phyloP scores from a whole-genome alignment of 2,888 invertebrate genomes.

The Scelioninae gen. 2 region DNA sequence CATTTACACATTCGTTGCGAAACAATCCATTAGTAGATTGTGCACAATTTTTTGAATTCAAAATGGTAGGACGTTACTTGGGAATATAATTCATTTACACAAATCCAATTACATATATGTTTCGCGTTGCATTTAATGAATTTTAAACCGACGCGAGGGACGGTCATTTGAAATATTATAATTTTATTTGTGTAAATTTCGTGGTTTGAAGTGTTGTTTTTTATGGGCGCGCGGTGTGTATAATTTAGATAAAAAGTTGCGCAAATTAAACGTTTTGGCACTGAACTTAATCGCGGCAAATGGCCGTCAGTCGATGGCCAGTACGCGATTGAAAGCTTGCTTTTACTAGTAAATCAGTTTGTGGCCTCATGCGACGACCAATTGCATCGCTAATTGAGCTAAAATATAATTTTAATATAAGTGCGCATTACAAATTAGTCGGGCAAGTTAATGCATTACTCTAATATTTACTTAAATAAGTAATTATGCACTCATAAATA shows the following conservation, averaged over 20 bases:
- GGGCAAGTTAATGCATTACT: slow-evolving; percentile 35
- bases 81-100: slow-evolving; percentile 31
- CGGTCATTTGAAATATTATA: slow-evolving; percentile 34
- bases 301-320: slow-evolving; percentile 40
- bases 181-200: slow-evolving; percentile 23
- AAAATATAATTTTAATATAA: slow-evolving; percentile 41
- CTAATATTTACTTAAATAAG: slow-evolving; percentile 35
- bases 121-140: slow-evolving; percentile 27
- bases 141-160: slow-evolving; percentile 36
- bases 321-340: slow-evolving; percentile 25
- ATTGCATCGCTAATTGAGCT: slow-evolving; percentile 37
- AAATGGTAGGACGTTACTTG: slow-evolving; percentile 29
- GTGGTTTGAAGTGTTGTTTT: slow-evolving; percentile 9
- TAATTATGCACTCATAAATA: slow-evolving; percentile 12
- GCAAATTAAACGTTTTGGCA: slow-evolving; percentile 49
- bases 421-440: slow-evolving; percentile 32
- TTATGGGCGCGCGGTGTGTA: neutral
- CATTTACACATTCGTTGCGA: slow-evolving; percentile 56
- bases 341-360: slow-evolving; percentile 40
- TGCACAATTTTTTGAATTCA: slow-evolving; percentile 21
- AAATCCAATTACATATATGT: slow-evolving; percentile 18
- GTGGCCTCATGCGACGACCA: slow-evolving; percentile 29
- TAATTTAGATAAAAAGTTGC: slow-evolving; percentile 45
- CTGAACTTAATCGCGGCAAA: slow-evolving; percentile 42
- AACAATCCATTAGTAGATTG: slow-evolving; percentile 29